Conservation (phyloP, 2,113 vertebrate genomes). For the Martes martes region DNA sequence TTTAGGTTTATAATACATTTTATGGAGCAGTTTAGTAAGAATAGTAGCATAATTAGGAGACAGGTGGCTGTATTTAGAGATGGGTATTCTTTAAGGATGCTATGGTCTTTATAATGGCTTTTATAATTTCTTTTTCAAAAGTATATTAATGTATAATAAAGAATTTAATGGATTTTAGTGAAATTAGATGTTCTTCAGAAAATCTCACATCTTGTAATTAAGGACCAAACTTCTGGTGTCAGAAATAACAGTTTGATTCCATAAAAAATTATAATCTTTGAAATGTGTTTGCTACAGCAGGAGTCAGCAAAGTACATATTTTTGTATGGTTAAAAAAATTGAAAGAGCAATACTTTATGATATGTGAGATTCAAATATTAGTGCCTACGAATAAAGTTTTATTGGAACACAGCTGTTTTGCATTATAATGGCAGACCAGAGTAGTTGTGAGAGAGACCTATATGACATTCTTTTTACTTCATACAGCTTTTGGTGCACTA, state of each 20-base stretch:
- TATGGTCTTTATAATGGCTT: background rate
- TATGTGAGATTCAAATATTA: conserved; percentile 21
- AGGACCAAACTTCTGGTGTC: background rate
- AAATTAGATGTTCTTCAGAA: conserved; percentile 10
- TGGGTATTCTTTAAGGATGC: background rate
- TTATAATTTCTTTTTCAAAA: conserved; percentile 8
- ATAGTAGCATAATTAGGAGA: background rate
- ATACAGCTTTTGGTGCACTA: background rate
- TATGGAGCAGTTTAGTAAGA: background rate
- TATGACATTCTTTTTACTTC: background rate
- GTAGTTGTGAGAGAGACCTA: background rate
- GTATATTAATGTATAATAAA: background rate
- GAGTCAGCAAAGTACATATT: background rate
- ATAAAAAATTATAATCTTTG: conserved; percentile 38
- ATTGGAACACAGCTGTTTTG: background rate
- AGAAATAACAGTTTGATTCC: conserved; percentile 13
- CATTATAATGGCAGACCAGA: background rate
- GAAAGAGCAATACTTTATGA: background rate
- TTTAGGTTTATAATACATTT: background rate
- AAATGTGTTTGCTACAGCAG: background rate
- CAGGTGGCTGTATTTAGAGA: conserved; percentile 26
- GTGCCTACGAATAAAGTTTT: background rate
- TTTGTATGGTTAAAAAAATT: background rate
- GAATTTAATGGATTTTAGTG: background rate
- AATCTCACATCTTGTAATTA: background rate